These are phyloP conservation scores for Aldabrachelys gigantea DNA, from an alignment of 2,113 vertebrate species.

Conservation along the genomic window DNA sequence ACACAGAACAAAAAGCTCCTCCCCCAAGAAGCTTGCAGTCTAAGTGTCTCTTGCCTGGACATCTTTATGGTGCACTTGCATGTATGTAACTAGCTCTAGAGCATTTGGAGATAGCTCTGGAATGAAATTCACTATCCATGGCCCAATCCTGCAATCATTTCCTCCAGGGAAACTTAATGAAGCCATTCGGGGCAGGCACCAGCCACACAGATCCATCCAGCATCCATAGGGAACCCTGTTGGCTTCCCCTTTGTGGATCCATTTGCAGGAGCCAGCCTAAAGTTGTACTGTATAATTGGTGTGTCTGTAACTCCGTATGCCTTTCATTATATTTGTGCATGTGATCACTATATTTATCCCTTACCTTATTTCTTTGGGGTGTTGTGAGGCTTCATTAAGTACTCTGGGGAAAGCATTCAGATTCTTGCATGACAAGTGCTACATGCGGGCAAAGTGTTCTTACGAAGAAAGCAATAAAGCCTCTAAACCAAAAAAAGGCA, in stretches of 20 bases:
- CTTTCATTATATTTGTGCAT: accelerated
- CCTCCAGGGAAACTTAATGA: not conserved
- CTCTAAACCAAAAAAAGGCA: constrained; percentile 22
- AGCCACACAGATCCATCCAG: not conserved
- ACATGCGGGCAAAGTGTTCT: constrained; percentile 7
- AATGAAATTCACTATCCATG: not conserved
- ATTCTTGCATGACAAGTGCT: not conserved
- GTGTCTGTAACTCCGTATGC: not conserved
- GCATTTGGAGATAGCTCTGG: not conserved
- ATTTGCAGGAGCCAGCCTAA: not conserved
- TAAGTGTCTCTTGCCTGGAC: not conserved
- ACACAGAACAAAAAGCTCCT: not conserved
- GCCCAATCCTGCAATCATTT: not conserved
- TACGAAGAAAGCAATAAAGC: constrained; percentile 63
- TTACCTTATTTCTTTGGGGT: not conserved
- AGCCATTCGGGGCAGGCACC: not conserved
- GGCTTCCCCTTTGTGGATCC: not conserved
- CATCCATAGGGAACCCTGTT: not conserved
- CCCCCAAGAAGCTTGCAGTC: not conserved
- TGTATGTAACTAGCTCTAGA: not conserved
- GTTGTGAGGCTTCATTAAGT: constrained; percentile 30
- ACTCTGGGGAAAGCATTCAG: constrained; percentile 6
- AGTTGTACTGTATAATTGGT: not conserved
- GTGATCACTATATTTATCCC: not conserved
- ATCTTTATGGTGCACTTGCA: not conserved